Evolutionary conservation across 2,888 invertebrate species (phyloP).

Genomic region (Busseola fusca): DNA sequence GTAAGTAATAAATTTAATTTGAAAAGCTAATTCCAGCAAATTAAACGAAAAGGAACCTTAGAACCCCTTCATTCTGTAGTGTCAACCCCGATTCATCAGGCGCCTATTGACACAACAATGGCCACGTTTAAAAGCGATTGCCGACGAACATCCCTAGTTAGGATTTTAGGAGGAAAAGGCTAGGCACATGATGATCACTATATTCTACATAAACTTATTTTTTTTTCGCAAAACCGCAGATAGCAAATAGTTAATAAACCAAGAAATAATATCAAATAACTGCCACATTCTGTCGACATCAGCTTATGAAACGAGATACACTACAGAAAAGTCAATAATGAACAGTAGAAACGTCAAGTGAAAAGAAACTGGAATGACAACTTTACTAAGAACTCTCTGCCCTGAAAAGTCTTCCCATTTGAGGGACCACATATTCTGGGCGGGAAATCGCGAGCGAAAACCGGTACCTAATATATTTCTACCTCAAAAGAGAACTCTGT

Average conservation of each 20-base stretch:
- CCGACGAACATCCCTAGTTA: constrained; percentile 24
- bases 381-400: constrained; percentile 12
- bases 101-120: constrained; percentile 19
- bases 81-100: constrained; percentile 20
- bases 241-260: constrained; percentile 34
- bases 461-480: constrained; percentile 62
- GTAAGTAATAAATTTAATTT: neutral
- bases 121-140: constrained; percentile 9
- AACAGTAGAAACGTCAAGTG: constrained; percentile 45
- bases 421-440: constrained; percentile 43
- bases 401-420: neutral
- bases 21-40: neutral
- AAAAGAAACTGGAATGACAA: constrained; percentile 50
- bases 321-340: constrained; percentile 62
- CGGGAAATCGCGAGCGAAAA: constrained; percentile 56
- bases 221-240: neutral
- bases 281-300: constrained; percentile 37
- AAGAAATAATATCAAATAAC: constrained; percentile 45
- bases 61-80: neutral
- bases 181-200: neutral
- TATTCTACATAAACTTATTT: neutral
- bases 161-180: too few relatives aligned
- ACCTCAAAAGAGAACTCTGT: constrained; percentile 66
- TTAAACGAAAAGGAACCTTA: neutral
- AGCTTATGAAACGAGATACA: constrained; percentile 57